Conservation (phyloP, 2,797 vertebrate genomes). For the Pachyuromys duprasi region DNA sequence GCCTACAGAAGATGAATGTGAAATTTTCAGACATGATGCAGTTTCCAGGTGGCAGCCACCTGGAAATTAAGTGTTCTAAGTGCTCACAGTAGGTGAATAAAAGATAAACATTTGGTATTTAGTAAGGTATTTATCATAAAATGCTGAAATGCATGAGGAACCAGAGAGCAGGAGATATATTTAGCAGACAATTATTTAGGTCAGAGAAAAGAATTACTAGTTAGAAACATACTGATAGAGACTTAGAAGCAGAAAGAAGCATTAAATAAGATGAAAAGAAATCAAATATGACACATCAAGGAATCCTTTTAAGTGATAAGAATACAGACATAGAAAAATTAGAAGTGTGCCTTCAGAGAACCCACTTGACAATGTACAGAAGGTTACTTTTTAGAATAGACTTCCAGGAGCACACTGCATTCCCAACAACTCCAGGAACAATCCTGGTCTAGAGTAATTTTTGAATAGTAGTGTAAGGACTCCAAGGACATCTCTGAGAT, state of each 20-base stretch:
- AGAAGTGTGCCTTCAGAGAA: not conserved
- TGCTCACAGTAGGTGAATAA: conserved; percentile 76
- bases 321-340: not conserved
- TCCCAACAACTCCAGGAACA: not conserved
- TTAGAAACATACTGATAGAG: conserved; percentile 55
- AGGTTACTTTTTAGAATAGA: not conserved
- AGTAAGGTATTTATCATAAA: conserved; percentile 74
- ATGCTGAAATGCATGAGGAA: conserved; percentile 40
- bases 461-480: not conserved
- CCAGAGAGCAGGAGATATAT: conserved; percentile 56
- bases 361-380: not conserved
- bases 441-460: not conserved
- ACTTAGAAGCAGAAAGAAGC: conserved; percentile 37
- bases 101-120: conserved; percentile 79
- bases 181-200: conserved; percentile 59
- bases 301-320: conserved; percentile 26
- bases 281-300: conserved; percentile 38
- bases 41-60: conserved; percentile 78
- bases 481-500: not conserved
- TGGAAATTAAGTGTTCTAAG: conserved; percentile 77
- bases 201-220: conserved; percentile 56
- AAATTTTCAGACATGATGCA: conserved; percentile 70
- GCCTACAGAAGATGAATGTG: conserved; percentile 59
- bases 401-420: not conserved
- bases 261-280: not conserved